Base-by-base conservation (phyloP, 1,140 invertebrate genomes). In the Aphaenogaster ashmeadi region DNA sequence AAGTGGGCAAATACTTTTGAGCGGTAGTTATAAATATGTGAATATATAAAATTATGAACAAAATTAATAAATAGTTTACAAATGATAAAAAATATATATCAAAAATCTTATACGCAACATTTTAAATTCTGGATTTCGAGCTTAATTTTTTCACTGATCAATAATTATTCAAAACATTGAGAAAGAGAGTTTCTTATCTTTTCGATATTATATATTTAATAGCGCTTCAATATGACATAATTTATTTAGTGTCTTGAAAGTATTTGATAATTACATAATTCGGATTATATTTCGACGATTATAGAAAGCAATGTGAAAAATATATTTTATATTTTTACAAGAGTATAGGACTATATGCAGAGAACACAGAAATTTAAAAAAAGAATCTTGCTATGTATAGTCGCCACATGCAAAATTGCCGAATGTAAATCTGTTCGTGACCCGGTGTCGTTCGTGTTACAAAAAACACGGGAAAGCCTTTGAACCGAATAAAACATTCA, bases 361-460 rank as follows among this genome's bases (percentile, higher is more conserved):
- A 15, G 33, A 50, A 66, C 36, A 44, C 44, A 81, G 36, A 67
- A 9, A 36, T 69, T 27, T 69, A 56, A 71, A 78, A 41, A 41
- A 56, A 56, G n/a, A 50, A 71, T 81, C 36, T 5, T 50, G 33
- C 13, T 79, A 38, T 54, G 5, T 15, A 47, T 56, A 69, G 21
- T 36, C n/a, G 44, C 13, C 33, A 62, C 89, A 87, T 89, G 88
- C 87, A 87, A 91, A 90, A 91, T 84, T 84, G 81, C 71, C 79
- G 85, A 87, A 93, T 91, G 93, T 86, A 92, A 93, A 91, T 93
- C 66, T 87, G 88, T 88, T 88, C 91, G 81, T 88, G 89, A 93
- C 92, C 85, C 58, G 89, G 60, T 88, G 86, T 83, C 86, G 85
- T 77, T 72, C 87, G 81, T 83, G 72, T 85, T 84, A 88, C 90